Conservation (phyloP, 2,888 invertebrate species). For the Tineola bisselliella region DNA sequence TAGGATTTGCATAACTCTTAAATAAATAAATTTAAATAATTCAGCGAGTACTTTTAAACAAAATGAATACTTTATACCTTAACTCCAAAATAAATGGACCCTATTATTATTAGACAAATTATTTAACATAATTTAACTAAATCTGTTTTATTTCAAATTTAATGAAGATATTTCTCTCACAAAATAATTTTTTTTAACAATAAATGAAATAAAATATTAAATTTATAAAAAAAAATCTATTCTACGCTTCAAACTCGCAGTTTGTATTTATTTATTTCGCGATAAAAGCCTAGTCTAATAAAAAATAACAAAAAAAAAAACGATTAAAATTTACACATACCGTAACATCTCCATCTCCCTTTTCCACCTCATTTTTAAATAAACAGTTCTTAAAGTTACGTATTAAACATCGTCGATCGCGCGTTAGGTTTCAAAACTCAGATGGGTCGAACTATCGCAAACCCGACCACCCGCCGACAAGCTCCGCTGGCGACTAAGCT, state of each 20-base stretch:
- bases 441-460: neutral
- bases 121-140: too few relatives aligned
- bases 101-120: too few relatives aligned
- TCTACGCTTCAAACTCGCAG: neutral
- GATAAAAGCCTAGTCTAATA: neutral
- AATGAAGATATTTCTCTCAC: too few relatives aligned
- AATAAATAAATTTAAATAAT: too few relatives aligned
- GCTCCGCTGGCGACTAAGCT: neutral
- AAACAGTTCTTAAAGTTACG: neutral
- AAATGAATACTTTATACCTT: too few relatives aligned
- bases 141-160: too few relatives aligned
- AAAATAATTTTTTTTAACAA: too few relatives aligned
- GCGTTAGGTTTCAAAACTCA: neutral
- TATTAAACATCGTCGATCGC: neutral
- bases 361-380: neutral
- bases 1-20: too few relatives aligned
- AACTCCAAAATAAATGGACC: too few relatives aligned
- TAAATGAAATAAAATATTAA: neutral
- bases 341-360: neutral
- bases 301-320: neutral
- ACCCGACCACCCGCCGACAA: neutral
- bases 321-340: neutral
- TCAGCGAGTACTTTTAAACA: too few relatives aligned
- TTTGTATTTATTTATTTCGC: neutral
- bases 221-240: neutral